These are phyloP conservation scores for Xyrichtys novacula DNA, from an alignment of 2,797 vertebrate genomes.

Conservation along the genomic window DNA sequence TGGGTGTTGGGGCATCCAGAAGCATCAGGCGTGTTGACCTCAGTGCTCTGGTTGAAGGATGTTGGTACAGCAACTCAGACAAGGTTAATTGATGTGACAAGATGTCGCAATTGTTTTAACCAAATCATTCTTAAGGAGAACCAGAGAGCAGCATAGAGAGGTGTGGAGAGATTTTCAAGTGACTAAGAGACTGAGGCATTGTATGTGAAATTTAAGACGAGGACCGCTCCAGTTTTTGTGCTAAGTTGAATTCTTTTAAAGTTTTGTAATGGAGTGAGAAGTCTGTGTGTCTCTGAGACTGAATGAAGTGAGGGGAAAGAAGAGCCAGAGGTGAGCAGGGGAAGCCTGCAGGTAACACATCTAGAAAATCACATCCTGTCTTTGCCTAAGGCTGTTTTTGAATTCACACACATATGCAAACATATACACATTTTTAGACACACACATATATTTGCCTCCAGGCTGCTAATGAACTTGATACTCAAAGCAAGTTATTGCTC, in stretches of 20 bases:
- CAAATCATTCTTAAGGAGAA: constrained; percentile 42
- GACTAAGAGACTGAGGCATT: constrained; percentile 33
- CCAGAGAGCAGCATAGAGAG: constrained; percentile 25
- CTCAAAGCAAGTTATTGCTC: constrained; percentile 1
- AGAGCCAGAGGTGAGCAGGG: not conserved
- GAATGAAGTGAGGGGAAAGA: constrained; percentile 39
- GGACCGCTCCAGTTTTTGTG: constrained; percentile 43
- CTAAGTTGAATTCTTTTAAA: constrained; percentile 32
- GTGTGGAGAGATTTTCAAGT: constrained; percentile 35
- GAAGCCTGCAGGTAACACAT: constrained; percentile 30
- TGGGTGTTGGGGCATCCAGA: too few species aligned
- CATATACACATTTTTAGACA: constrained; percentile 19
- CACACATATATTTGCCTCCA: constrained; percentile 29
- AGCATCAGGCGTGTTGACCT: too few species aligned
- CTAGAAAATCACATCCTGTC: constrained; percentile 40
- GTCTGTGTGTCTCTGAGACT: constrained; percentile 21
- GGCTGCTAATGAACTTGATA: constrained; percentile 33
- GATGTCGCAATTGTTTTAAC: constrained; percentile 39
- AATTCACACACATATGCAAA: constrained; percentile 20
- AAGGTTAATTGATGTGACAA: not conserved
- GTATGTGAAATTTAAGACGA: constrained; percentile 35
- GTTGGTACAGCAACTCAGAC: constrained; percentile 7
- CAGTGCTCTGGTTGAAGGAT: too few species aligned
- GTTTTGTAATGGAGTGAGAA: constrained; percentile 44
- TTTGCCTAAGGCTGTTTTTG: constrained; percentile 44